Evolutionary conservation across 2,888 invertebrate genomes (phyloP).

Genomic region (Tolmerus cingulatus): DNA sequence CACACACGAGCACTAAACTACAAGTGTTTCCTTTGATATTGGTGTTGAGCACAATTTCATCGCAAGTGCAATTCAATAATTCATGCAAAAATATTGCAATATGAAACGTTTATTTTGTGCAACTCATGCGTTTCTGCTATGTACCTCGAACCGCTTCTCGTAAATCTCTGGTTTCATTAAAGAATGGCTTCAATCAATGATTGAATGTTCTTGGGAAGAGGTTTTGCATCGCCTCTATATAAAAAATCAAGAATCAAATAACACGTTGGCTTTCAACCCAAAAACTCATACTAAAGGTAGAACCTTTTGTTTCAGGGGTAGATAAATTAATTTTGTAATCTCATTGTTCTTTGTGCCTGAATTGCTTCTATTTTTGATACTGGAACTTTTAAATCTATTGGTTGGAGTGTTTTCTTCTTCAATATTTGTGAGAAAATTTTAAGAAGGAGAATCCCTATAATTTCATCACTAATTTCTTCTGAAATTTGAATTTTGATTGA

Average conservation of each 20-base stretch:
- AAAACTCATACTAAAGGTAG: neutral
- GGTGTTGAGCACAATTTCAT: slow-evolving; percentile 20
- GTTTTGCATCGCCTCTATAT: slow-evolving; percentile 6
- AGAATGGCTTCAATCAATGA: slow-evolving; percentile 1
- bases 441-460: too few species aligned
- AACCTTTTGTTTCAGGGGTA: neutral
- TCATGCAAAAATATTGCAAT: slow-evolving; percentile 46
- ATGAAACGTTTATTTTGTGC: neutral
- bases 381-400: too few species aligned
- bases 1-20: neutral
- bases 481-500: too few species aligned
- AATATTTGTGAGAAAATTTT: too few species aligned
- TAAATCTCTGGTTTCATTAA: slow-evolving; percentile 12
- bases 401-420: too few species aligned
- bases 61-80: slow-evolving; percentile 46
- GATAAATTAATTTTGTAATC: neutral
- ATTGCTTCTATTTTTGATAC: too few species aligned
- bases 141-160: neutral
- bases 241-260: slow-evolving; percentile 30
- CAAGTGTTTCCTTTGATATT: neutral
- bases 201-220: neutral
- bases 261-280: slow-evolving; percentile 33
- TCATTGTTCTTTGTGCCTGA: neutral
- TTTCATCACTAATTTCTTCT: too few species aligned
- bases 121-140: slow-evolving; percentile 2